Conservation (phyloP, 2,797 vertebrate species). For the Cichlasoma orientale region DNA sequence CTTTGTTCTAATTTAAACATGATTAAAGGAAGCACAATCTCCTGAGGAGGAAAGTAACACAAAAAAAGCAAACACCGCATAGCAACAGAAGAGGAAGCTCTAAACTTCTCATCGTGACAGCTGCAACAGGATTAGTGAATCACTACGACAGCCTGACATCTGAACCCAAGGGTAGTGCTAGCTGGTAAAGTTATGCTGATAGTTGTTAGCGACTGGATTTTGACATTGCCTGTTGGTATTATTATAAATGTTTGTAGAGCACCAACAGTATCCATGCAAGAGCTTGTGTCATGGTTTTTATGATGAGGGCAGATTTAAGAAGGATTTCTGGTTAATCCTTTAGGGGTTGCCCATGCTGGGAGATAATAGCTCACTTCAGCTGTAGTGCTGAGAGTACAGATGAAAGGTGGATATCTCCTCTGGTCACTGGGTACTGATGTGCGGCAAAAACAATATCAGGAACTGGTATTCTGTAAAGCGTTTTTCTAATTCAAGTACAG, state of each 20-base stretch:
- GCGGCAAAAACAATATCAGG: not conserved
- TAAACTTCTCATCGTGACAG: slow-evolving; percentile 53
- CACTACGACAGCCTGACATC: slow-evolving; percentile 71
- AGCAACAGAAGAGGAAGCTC: slow-evolving; percentile 41
- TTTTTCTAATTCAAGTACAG: not conserved
- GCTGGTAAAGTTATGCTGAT: slow-evolving; percentile 57
- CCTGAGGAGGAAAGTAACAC: slow-evolving; percentile 3
- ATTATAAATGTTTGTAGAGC: slow-evolving; percentile 62
- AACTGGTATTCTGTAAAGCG: not conserved
- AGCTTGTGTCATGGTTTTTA: slow-evolving; percentile 54
- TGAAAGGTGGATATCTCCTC: slow-evolving; percentile 1
- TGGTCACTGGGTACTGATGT: not conserved
- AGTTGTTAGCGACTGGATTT: slow-evolving; percentile 50
- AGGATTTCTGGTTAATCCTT: slow-evolving; percentile 69
- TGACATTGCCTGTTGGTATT: slow-evolving; percentile 66
- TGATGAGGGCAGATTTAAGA: slow-evolving; percentile 65
- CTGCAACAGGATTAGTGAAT: slow-evolving; percentile 65
- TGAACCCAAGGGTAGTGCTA: slow-evolving; percentile 65
- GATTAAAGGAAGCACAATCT: slow-evolving; percentile 19
- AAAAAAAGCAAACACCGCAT: slow-evolving; percentile 25
- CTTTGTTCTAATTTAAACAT: slow-evolving; percentile 11
- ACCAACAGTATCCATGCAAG: slow-evolving; percentile 52
- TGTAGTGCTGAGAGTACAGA: slow-evolving; percentile 39
- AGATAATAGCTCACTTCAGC: slow-evolving; percentile 66
- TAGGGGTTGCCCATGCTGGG: slow-evolving; percentile 45